These are phyloP conservation scores for Cyrtodaria siliqua DNA, from an alignment of 2,888 invertebrate genomes.

Conservation along the genomic window DNA sequence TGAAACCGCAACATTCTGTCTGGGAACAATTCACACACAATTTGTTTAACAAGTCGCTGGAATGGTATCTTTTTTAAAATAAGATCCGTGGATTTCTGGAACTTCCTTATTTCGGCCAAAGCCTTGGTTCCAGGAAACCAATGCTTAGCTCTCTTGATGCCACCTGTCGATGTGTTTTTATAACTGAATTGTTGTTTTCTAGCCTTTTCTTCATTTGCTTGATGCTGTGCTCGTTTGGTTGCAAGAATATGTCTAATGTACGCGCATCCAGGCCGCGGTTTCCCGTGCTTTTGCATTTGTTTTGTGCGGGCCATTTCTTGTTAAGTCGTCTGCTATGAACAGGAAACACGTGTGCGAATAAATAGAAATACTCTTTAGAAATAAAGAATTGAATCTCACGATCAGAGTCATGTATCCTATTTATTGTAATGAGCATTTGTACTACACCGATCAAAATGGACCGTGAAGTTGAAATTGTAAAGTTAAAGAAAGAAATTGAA, in stretches of 20 bases:
- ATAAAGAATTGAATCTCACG: background rate
- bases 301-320: conserved; percentile 23
- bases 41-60: conserved; percentile 46
- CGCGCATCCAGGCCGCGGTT: conserved; percentile 13
- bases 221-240: conserved; percentile 16
- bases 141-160: conserved; percentile 30
- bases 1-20: conserved; percentile 32
- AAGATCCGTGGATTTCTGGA: conserved; percentile 45
- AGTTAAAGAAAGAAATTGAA: conserved; percentile 40
- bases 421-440: too few species aligned
- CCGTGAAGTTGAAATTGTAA: conserved; percentile 10
- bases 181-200: conserved; percentile 1
- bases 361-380: conserved; percentile 40
- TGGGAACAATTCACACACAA: conserved; percentile 7
- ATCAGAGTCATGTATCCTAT: conserved; percentile 4
- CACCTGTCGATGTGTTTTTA: conserved; percentile 25
- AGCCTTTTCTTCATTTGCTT: background rate
- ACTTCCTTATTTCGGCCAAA: conserved; percentile 47
- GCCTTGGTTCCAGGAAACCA: conserved; percentile 36
- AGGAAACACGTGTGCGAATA: conserved; percentile 26
- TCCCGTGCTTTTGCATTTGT: conserved; percentile 9
- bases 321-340: conserved; percentile 1
- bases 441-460: too few species aligned
- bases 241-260: conserved; percentile 24
- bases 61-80: conserved; percentile 42